A percentile compares a stretch with the other conserved stretches of the same genome.
Evolutionary conservation across 2,113 vertebrate species (phyloP).

Genomic region (Sylvietta virens): DNA sequence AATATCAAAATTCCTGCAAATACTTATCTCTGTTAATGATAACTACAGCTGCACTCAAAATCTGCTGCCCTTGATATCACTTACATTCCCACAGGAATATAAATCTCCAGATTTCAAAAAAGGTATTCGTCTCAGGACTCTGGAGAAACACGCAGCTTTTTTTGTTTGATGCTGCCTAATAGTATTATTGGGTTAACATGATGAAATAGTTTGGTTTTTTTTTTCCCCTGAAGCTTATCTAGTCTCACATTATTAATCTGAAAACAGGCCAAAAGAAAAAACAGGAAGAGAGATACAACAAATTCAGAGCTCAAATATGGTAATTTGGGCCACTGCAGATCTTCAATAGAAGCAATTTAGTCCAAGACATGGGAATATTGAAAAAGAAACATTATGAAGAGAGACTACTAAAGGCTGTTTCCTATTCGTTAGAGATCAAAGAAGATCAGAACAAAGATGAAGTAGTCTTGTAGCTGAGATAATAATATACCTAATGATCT

Average conservation of each 20-base stretch:
- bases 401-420: background rate
- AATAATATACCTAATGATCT: background rate
- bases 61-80: background rate
- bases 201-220: background rate
- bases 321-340: background rate
- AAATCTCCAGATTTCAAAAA: background rate
- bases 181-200: background rate
- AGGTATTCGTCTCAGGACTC: background rate
- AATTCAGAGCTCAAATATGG: background rate
- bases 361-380: background rate
- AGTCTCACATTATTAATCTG: background rate
- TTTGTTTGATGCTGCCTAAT: background rate
- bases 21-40: background rate
- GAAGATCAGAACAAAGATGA: background rate
- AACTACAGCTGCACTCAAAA: constrained; percentile 20
- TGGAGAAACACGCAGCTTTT: background rate
- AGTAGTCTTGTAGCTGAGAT: background rate
- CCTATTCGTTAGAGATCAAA: background rate
- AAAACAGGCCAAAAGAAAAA: background rate
- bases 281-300: background rate
- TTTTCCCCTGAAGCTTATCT: background rate
- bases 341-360: background rate
- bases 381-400: background rate
- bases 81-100: constrained; percentile 23
- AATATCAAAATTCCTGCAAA: constrained; percentile 22